phyloP scores from a whole-genome alignment of 1,140 invertebrate species.

The Zaprionus kolodkinae region DNA sequence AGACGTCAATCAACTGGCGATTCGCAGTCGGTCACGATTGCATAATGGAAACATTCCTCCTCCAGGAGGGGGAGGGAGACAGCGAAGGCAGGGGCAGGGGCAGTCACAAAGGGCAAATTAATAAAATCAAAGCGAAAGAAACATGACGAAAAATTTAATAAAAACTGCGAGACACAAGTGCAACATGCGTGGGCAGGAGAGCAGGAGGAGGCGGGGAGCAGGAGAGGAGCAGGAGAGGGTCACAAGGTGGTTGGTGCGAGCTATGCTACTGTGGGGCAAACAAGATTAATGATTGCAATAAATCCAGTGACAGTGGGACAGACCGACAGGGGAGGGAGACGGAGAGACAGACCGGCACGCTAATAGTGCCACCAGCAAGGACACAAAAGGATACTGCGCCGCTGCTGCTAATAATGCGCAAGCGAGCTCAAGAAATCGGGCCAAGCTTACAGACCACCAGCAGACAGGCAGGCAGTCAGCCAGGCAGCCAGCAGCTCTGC shows the following conservation, averaged over 20 bases:
- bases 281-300: conserved; percentile 84
- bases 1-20: conserved; percentile 71
- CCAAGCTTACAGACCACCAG: conserved; percentile 63
- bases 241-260: conserved; percentile 2
- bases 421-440: conserved; percentile 73
- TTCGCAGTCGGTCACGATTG: conserved; percentile 34
- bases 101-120: conserved; percentile 72
- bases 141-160: conserved; percentile 75
- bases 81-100: too few species aligned
- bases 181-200: conserved; percentile 15
- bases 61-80: conserved; percentile 4
- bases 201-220: neutral
- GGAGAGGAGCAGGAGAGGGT: conserved; percentile 15
- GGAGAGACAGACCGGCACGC: conserved; percentile 36
- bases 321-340: conserved; percentile 14
- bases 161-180: conserved; percentile 60
- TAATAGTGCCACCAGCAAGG: conserved; percentile 81
- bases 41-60: conserved; percentile 52
- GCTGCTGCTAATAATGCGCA: conserved; percentile 73
- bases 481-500: neutral
- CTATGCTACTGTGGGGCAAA: conserved; percentile 43
- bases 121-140: conserved; percentile 74
- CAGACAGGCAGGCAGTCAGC: conserved; percentile 30
- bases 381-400: conserved; percentile 70
- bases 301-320: conserved; percentile 77